Evolutionary conservation across 2,888 invertebrate species (phyloP).

Genomic region (Alcis repandata): DNA sequence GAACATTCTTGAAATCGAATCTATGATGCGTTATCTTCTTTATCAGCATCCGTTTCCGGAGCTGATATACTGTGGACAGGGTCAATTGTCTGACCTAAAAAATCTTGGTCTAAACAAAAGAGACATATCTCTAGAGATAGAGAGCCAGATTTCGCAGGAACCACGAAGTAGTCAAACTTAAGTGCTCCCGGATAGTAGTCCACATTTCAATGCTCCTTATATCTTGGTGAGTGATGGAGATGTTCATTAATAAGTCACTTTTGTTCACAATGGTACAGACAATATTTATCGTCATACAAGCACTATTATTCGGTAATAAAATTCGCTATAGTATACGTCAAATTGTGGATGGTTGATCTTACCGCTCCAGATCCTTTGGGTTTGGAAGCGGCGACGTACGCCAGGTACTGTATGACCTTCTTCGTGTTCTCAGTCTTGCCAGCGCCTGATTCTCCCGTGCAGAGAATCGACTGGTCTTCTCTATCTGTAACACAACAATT

Average conservation of each 20-base stretch:
- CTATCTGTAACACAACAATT: slow-evolving; percentile 89
- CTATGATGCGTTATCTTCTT: neutral
- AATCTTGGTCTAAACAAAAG: slow-evolving; percentile 1
- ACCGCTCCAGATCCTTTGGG: slow-evolving; percentile 96
- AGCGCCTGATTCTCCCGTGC: slow-evolving; percentile 99
- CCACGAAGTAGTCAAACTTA: too few relatives aligned
- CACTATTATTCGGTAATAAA: neutral
- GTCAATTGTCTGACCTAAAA: neutral
- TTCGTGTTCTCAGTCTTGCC: slow-evolving; percentile 99
- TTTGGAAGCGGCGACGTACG: slow-evolving; percentile 99
- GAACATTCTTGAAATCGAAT: neutral
- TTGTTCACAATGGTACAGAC: neutral
- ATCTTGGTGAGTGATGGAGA: neutral
- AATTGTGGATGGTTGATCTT: slow-evolving; percentile 69
- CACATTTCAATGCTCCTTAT: neutral
- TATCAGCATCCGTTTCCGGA: neutral
- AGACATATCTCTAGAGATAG: slow-evolving; percentile 1
- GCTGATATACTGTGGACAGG: neutral
- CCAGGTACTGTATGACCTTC: slow-evolving; percentile 99
- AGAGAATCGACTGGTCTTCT: slow-evolving; percentile 99
- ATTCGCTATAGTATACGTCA: neutral
- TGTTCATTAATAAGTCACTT: neutral
- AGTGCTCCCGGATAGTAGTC: neutral
- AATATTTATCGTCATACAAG: neutral
- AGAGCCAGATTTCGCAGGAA: neutral